Percentiles rank a stretch among this genome's conserved stretches.
phyloP scores from a whole-genome alignment of 2,888 invertebrate genomes.

The Camponotus fellah region DNA sequence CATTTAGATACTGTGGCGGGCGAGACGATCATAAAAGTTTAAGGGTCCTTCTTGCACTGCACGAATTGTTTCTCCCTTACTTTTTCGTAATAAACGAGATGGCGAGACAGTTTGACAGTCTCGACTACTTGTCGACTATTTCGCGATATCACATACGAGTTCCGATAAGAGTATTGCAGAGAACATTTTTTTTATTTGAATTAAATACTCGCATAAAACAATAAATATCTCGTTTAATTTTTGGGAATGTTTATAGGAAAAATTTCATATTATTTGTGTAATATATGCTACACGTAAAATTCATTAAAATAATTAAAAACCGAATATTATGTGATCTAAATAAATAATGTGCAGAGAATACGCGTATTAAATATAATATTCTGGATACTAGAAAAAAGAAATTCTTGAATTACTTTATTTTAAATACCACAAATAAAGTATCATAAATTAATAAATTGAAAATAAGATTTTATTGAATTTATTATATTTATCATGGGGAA shows the following conservation, averaged over 20 bases:
- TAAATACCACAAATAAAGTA: no score
- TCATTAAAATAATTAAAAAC: background rate
- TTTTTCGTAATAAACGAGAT: conserved; percentile 40
- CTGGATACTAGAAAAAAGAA: background rate
- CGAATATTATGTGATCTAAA: background rate
- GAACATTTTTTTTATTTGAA: background rate
- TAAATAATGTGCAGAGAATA: background rate
- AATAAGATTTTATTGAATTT: background rate
- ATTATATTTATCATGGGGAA: background rate
- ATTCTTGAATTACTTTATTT: background rate
- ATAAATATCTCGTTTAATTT: conserved; percentile 5
- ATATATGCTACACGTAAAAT: background rate
- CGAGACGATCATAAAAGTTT: conserved; percentile 47
- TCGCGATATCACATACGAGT: conserved; percentile 11
- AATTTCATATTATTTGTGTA: background rate
- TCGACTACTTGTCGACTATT: conserved; percentile 50
- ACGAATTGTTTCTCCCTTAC: conserved; percentile 43
- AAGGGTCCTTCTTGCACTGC: conserved; percentile 45
- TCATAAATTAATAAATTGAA: background rate
- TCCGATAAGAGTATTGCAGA: background rate
- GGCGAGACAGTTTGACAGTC: conserved; percentile 52
- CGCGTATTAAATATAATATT: background rate
- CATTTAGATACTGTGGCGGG: conserved; percentile 34
- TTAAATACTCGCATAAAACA: background rate
- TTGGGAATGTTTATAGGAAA: background rate